A percentile compares a stretch with the other conserved stretches of the same genome.
Evolutionary conservation across 2,113 vertebrate species (phyloP).

Genomic region (Chlorodrepanis virens): DNA sequence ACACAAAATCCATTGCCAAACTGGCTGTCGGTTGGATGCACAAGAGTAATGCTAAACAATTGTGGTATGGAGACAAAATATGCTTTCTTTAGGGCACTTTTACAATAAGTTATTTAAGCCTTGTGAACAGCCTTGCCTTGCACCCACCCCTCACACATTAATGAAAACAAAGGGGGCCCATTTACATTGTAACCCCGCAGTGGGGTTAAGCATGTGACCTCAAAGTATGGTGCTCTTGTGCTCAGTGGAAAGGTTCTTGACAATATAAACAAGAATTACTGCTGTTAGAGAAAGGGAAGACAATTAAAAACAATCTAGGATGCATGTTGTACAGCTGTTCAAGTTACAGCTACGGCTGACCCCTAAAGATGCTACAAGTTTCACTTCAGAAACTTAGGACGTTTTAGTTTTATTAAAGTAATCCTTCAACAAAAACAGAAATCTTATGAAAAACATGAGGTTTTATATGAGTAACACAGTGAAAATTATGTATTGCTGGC

Average conservation of each 20-base stretch:
- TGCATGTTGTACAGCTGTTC: slow-evolving; percentile 83
- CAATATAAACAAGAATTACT: slow-evolving; percentile 85
- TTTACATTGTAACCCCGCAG: slow-evolving; percentile 76
- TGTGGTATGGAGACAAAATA: slow-evolving; percentile 71
- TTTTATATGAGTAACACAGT: neutral
- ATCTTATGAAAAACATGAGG: neutral
- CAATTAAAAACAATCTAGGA: slow-evolving; percentile 81
- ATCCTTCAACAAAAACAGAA: neutral
- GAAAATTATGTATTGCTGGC: neutral
- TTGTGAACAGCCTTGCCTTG: slow-evolving; percentile 50
- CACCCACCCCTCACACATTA: slow-evolving; percentile 72
- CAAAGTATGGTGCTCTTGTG: slow-evolving; percentile 77
- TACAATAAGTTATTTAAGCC: slow-evolving; percentile 79
- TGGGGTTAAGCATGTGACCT: slow-evolving; percentile 83
- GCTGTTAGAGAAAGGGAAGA: slow-evolving; percentile 78
- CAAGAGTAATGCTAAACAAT: slow-evolving; percentile 72
- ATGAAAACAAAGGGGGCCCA: slow-evolving; percentile 78
- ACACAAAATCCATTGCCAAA: slow-evolving; percentile 67
- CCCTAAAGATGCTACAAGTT: slow-evolving; percentile 66
- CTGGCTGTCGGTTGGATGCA: slow-evolving; percentile 67
- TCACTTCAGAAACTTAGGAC: slow-evolving; percentile 44
- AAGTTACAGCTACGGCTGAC: slow-evolving; percentile 73
- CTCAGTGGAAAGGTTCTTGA: slow-evolving; percentile 74
- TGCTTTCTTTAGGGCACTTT: slow-evolving; percentile 68
- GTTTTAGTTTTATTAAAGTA: slow-evolving; percentile 58